Base-by-base conservation (phyloP, 1,140 invertebrate species). In the Drosophila sturtevanti region DNA sequence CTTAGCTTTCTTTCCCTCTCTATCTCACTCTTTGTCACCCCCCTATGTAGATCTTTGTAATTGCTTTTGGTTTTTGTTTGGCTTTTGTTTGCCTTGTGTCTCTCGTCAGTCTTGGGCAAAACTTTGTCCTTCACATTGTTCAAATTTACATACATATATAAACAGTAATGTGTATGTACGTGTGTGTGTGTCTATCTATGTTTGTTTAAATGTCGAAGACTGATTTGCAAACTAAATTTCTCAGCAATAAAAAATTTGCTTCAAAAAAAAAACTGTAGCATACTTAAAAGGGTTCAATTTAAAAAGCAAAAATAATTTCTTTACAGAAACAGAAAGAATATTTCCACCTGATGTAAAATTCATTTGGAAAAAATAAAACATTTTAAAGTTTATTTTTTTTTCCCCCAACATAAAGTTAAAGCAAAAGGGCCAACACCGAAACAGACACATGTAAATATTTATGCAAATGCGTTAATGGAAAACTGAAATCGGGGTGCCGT, bases 401-500 rank as follows among this genome's bases (percentile, higher is more conserved):
- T 31, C 7, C 7, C 2, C 14, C 41, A 11, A 35, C 41, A 18
- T 79, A 78, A 81, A 81, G 44, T 76, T 78, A 55, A 55, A 12
- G 38, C 10, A 10, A 38, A 34, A n/a, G 9, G 27, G 60, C 22
- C 9, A 24, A 41, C 37, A 56, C 44, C 54, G 64, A 35, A 14
- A 44, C 16, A 60, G 21, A 77, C 63, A 79, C 67, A 84, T 70
- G 84, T 89, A 84, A 84, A 87, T 87, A 89, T 89, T 89, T 89
- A 89, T 89, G 84, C 79, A 89, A 89, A 89, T 89, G 80, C 84
- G 84, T 89, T 89, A 89, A 89, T 89, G 85, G 79, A 84, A 89
- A 80, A 68, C 72, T 75, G 72, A 75, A 75, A 75, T 61, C 63
- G 54, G 22, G 24, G 38, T 58, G 44, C 27, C 37, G 71, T 69